These are phyloP conservation scores for Embiotoca jacksoni DNA, from an alignment of 2,113 vertebrate species.

Conservation along the genomic window DNA sequence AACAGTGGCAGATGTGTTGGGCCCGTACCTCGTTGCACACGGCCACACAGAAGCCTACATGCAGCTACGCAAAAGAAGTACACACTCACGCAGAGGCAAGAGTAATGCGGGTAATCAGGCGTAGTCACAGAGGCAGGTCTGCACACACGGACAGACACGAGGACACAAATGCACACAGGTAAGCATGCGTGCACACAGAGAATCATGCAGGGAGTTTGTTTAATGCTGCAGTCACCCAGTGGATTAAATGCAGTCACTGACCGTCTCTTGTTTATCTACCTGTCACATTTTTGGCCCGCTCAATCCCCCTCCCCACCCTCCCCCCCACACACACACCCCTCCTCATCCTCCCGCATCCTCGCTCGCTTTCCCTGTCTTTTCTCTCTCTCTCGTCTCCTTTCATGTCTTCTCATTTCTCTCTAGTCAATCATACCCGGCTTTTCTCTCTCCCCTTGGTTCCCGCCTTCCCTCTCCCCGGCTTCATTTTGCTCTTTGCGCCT, in stretches of 20 bases:
- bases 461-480: constrained; percentile 23
- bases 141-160: neutral
- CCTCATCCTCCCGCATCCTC: neutral
- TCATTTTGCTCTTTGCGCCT: constrained; percentile 38
- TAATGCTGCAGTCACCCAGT: constrained; percentile 40
- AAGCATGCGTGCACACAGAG: neutral
- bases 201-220: constrained; percentile 34
- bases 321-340: neutral
- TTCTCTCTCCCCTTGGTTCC: constrained; percentile 26
- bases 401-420: constrained; percentile 51
- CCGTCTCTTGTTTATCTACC: constrained; percentile 60
- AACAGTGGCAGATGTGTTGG: constrained; percentile 32
- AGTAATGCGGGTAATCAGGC: neutral
- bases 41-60: neutral
- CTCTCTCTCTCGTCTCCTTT: constrained; percentile 29
- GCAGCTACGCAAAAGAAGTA: neutral
- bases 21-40: neutral
- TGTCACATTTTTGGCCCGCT: constrained; percentile 28
- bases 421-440: constrained; percentile 49
- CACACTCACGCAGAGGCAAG: neutral
- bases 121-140: neutral
- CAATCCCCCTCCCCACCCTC: neutral
- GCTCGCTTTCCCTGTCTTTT: constrained; percentile 2
- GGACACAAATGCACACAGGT: neutral
- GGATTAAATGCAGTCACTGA: constrained; percentile 50